Percentiles rank a stretch among this genome's conserved stretches.
Evolutionary conservation across 2,113 vertebrate genomes (phyloP).

Genomic region (Sorex araneus): DNA sequence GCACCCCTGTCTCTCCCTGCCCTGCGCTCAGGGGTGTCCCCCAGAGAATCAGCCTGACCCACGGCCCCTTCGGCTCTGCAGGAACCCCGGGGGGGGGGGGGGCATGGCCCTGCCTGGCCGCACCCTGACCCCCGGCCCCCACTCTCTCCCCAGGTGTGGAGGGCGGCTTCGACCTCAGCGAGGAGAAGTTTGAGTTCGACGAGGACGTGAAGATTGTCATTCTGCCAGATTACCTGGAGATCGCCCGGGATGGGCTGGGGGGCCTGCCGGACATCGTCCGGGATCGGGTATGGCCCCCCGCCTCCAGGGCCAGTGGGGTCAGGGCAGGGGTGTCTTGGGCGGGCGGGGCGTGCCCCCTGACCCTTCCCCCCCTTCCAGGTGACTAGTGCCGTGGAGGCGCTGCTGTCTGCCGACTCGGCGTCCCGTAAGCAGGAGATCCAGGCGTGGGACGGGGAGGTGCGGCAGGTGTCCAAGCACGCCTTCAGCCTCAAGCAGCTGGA

Average conservation of each 20-base stretch:
- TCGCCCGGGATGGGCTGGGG: conserved; percentile 94
- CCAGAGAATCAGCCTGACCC: background rate
- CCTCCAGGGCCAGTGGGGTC: background rate
- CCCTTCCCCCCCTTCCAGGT: conserved; percentile 88
- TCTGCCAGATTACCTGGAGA: conserved; percentile 96
- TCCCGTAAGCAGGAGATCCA: conserved; percentile 97
- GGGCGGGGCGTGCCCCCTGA: background rate
- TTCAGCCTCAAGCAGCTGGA: conserved; percentile 96
- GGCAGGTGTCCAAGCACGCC: conserved; percentile 96
- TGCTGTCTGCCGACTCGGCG: conserved; percentile 96
- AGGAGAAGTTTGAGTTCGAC: conserved; percentile 96
- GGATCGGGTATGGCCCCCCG: conserved; percentile 92
- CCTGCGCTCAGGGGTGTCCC: background rate
- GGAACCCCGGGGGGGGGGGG: background rate
- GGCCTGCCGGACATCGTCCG: conserved; percentile 95
- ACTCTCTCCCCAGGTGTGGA: conserved; percentile 92
- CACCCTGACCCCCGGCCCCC: background rate
- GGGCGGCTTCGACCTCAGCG: conserved; percentile 96
- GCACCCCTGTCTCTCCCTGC: background rate
- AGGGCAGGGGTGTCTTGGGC: background rate
- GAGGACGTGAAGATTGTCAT: conserved; percentile 98
- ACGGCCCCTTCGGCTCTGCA: background rate
- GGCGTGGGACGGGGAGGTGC: conserved; percentile 98
- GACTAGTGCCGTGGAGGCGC: conserved; percentile 94
- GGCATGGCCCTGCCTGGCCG: fast-evolving